phyloP scores from a whole-genome alignment of 2,797 vertebrate genomes.

The Phaenicophaeus curvirostris region DNA sequence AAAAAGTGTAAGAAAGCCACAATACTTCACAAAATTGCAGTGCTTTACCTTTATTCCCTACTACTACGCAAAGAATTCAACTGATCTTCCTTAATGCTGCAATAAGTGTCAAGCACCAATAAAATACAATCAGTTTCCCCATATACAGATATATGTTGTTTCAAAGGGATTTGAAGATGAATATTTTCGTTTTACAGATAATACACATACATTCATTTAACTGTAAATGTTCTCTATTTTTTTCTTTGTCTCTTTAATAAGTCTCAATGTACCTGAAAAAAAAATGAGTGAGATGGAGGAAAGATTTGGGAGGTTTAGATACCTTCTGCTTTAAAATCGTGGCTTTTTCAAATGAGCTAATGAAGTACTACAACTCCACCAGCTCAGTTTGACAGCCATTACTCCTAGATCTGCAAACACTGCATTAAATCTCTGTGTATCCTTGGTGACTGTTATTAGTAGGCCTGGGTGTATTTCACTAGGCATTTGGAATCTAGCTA shows the following conservation, averaged over 20 bases:
- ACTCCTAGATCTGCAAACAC: constrained; percentile 42
- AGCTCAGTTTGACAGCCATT: constrained; percentile 50
- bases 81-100: background rate
- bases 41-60: background rate
- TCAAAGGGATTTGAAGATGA: background rate
- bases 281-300: background rate
- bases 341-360: constrained; percentile 29
- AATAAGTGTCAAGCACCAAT: background rate
- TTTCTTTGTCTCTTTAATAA: background rate
- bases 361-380: constrained; percentile 28
- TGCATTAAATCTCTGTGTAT: constrained; percentile 60
- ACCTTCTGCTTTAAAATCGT: constrained; percentile 1
- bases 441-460: constrained; percentile 66
- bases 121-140: background rate
- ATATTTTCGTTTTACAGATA: background rate
- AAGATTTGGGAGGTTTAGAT: background rate
- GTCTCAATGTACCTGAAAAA: background rate
- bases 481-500: constrained; percentile 57
- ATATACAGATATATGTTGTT: background rate
- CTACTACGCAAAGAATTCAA: background rate
- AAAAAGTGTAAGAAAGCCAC: background rate
- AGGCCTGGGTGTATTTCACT: constrained; percentile 43
- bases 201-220: background rate
- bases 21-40: background rate
- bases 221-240: background rate